Conservation (phyloP, 2,888 invertebrate genomes). For the Rambutsinella grinnellia region DNA sequence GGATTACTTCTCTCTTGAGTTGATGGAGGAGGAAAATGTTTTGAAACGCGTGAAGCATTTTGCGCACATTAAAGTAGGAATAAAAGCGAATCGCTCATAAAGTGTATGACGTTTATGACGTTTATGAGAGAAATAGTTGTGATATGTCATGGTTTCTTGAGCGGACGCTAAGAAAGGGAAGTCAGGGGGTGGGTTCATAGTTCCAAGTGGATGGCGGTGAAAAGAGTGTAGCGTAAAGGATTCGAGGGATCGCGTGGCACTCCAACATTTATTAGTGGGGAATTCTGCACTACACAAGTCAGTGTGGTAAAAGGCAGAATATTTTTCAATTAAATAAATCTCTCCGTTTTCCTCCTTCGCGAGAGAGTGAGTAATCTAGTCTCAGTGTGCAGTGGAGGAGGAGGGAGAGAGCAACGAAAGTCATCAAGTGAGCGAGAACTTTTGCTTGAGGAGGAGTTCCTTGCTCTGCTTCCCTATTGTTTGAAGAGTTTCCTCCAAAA, state of each 20-base stretch:
- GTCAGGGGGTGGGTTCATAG: slow-evolving; percentile 50
- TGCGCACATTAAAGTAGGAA: neutral
- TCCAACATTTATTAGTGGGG: slow-evolving; percentile 47
- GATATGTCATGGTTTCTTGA: slow-evolving; percentile 46
- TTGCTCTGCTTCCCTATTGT: neutral
- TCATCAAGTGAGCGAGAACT: neutral
- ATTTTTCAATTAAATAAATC: slow-evolving; percentile 52
- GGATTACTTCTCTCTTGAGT: too few relatives aligned
- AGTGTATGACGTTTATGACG: neutral
- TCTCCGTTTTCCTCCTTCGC: slow-evolving; percentile 2
- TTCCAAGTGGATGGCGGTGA: slow-evolving; percentile 56
- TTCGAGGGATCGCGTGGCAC: slow-evolving; percentile 54
- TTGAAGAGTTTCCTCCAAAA: neutral
- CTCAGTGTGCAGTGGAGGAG: neutral
- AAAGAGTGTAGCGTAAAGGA: slow-evolving; percentile 37
- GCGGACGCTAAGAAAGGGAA: slow-evolving; percentile 34
- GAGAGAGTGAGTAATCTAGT: neutral
- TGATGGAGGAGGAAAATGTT: neutral
- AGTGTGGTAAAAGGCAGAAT: slow-evolving; percentile 11
- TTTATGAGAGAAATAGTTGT: neutral
- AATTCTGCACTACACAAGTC: slow-evolving; percentile 34
- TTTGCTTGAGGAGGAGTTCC: neutral
- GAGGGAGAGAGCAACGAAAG: neutral
- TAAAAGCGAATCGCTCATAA: too few relatives aligned
- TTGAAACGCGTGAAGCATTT: neutral